Evolutionary conservation across 2,113 vertebrate genomes (phyloP), one percentile per base, ranked within the genome.

Genomic region (Tursiops truncatus): DNA sequence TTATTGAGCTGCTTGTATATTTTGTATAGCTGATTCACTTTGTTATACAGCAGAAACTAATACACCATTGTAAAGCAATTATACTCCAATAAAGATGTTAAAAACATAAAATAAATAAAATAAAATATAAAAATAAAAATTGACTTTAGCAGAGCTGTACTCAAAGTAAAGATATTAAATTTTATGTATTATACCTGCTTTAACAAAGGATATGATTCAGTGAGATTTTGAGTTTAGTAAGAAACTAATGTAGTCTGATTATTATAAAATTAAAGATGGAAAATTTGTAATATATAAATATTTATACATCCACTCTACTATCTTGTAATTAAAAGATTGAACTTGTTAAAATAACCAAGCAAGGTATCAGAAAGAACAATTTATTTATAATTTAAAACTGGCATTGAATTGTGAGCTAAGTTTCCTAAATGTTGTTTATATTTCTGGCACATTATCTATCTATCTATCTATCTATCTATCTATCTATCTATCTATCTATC

Each of bases 311-410:
- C 18, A 67, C 20, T 80, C 31, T 80, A 23, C 73, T 91, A 73
- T 20, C 50, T 87, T 56, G 9, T 71, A 92, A 89, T 62, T 84
- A 50, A 87, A 95, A 89, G n/a, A 80, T 11, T 70, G 23, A 89
- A 80, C 17, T 89, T 70, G 4, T 65, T 81, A 80, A 84, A 89
- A 89, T 76, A 76, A 91, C 17, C 33, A 88, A 85, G 10, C 82
- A 96, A 26, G 41, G 9, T 31, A 31, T 84, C 15, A 70, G 13
- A 79, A 83, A 26, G 26, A 84, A 88, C 0, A 85, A 68, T 56
- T 92, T 50, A 90, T 73, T 89, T 92, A 36, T 89, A 92, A 31
- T 93, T 87, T 88, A 90, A 65, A 86, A 87, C 90, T 80, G 56
- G 25, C n/a, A 67, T 3, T 73, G 18, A 82, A 94, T 94, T 80